These are phyloP conservation scores for Gymnorhina tibicen DNA, from an alignment of 2,113 vertebrate species.

Conservation along the genomic window DNA sequence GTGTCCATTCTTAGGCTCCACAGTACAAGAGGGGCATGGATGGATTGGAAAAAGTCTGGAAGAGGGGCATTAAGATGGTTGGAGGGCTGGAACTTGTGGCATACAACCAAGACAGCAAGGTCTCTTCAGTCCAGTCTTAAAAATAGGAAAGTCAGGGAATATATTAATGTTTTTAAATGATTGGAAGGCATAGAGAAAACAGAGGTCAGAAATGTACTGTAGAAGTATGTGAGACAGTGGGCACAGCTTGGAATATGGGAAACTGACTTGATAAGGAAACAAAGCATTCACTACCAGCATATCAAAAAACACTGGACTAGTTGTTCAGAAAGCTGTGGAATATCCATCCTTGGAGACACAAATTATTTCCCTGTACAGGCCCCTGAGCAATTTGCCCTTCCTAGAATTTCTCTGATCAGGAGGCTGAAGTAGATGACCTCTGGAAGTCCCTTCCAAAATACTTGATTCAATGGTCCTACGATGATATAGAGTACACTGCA, in stretches of 20 bases:
- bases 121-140: not conserved
- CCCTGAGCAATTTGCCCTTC: not conserved
- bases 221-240: not conserved
- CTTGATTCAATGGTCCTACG: not conserved
- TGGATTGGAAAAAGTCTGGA: not conserved
- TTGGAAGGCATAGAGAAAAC: not conserved
- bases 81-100: not conserved
- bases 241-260: not conserved
- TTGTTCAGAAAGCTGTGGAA: not conserved
- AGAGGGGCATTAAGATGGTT: not conserved
- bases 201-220: not conserved
- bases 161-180: not conserved
- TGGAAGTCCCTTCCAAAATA: not conserved
- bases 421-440: not conserved
- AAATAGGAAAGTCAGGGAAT: not conserved
- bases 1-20: not conserved
- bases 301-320: not conserved
- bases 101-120: not conserved
- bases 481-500: not conserved
- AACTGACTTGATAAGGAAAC: not conserved
- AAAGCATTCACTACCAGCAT: not conserved
- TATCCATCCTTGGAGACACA: not conserved
- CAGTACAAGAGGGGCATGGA: fast-evolving
- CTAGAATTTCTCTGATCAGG: not conserved
- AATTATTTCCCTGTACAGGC: not conserved